Conservation (phyloP, 1,140 invertebrate genomes). For the Hormaphis cornu region DNA sequence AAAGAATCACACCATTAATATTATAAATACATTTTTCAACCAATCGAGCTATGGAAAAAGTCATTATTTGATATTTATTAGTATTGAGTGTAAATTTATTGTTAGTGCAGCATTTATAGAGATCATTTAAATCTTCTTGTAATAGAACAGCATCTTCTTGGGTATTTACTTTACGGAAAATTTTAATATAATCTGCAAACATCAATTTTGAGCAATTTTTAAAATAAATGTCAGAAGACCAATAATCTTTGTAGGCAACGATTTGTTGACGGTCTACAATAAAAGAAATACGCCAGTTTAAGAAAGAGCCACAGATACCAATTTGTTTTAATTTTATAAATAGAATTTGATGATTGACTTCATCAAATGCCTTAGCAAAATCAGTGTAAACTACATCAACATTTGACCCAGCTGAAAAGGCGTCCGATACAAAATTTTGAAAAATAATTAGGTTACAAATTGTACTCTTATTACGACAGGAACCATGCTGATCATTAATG, state of each 20-base stretch:
- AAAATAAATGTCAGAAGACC: neutral
- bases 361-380: no score
- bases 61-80: conserved; percentile 3
- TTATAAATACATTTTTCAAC: neutral
- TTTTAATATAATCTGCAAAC: neutral
- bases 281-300: neutral
- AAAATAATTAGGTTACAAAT: no score
- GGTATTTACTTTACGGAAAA: neutral
- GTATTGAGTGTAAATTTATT: neutral
- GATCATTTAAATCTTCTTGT: neutral
- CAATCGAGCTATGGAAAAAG: neutral
- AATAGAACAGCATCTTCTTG: neutral
- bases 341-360: neutral
- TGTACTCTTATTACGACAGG: no score
- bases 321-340: neutral
- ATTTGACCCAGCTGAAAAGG: neutral
- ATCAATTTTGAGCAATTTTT: neutral
- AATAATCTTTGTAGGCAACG: neutral
- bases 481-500: no score
- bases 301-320: neutral
- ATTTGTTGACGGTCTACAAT: neutral
- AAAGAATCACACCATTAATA: neutral
- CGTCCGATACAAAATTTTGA: neutral
- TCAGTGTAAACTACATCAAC: neutral
- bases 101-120: neutral